These are phyloP conservation scores for Leptodactylus fallax DNA, from an alignment of 2,797 vertebrate genomes.

Conservation along the genomic window DNA sequence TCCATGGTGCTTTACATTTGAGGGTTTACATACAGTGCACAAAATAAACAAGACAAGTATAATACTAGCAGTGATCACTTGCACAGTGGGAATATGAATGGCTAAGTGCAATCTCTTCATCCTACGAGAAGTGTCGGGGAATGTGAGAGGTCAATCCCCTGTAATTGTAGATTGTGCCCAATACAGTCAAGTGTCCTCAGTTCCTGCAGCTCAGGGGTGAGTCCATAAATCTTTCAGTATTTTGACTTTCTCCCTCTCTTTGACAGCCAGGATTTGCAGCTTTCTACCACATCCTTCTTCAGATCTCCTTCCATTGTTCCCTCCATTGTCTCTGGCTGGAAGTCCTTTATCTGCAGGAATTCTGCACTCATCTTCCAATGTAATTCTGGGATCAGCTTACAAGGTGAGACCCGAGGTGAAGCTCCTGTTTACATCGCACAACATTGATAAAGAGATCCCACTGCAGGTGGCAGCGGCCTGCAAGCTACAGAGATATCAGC, in stretches of 20 bases:
- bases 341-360: conserved; percentile 44
- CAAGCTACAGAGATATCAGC: not conserved
- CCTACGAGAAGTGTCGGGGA: too few species aligned
- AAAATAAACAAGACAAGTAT: too few species aligned
- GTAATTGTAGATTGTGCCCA: too few species aligned
- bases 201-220: not conserved
- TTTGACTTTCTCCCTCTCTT: conserved; percentile 24
- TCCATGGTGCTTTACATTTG: too few species aligned
- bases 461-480: not conserved
- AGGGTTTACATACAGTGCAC: too few species aligned
- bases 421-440: conserved; percentile 4
- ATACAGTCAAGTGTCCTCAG: too few species aligned
- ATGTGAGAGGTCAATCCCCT: too few species aligned
- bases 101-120: too few species aligned
- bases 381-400: conserved; percentile 27
- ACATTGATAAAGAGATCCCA: not conserved
- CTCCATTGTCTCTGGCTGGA: conserved; percentile 36
- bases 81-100: not conserved
- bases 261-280: conserved; percentile 14
- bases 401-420: conserved; percentile 7
- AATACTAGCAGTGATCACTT: too few species aligned
- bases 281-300: conserved; percentile 16
- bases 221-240: not conserved
- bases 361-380: not conserved
- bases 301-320: conserved; percentile 47